These are phyloP conservation scores for Thalassophryne amazonica DNA, from an alignment of 2,797 vertebrate genomes.

Conservation along the genomic window DNA sequence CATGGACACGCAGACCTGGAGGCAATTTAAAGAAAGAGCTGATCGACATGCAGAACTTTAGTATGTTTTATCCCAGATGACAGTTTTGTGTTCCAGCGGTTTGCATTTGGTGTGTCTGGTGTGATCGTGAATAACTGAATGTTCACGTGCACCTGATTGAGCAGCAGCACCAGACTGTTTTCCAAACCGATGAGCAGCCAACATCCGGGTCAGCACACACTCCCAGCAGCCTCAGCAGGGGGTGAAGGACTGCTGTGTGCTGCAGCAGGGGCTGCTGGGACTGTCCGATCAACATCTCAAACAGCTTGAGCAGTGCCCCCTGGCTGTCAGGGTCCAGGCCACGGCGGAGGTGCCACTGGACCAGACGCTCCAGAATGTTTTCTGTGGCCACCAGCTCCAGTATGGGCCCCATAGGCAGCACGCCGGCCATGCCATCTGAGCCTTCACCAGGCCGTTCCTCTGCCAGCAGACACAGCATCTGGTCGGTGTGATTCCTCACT, in stretches of 20 bases:
- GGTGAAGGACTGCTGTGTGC: conserved; percentile 84
- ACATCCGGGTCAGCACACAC: conserved; percentile 84
- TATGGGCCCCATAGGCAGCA: conserved; percentile 80
- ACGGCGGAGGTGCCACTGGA: conserved; percentile 87
- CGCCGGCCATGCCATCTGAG: conserved; percentile 20
- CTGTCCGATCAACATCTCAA: conserved; percentile 93
- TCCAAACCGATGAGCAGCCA: conserved; percentile 82
- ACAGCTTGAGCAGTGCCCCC: conserved; percentile 91
- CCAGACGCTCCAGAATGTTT: conserved; percentile 85
- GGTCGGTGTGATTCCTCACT: conserved; percentile 92
- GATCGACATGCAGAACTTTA: no score
- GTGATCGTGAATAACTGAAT: no score
- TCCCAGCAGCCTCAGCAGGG: conserved; percentile 85
- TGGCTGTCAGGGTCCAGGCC: conserved; percentile 81
- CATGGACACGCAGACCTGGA: conserved; percentile 86
- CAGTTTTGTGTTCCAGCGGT: no score
- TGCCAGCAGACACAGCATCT: conserved; percentile 92
- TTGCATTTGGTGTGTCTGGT: no score
- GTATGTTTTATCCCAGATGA: no score
- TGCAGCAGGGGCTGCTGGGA: conserved; percentile 90
- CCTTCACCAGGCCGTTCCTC: conserved; percentile 84
- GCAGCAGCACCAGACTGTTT: conserved; percentile 90
- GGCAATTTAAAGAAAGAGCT: not conserved
- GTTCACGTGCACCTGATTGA: conserved; percentile 92
- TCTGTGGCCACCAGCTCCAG: conserved; percentile 86